Percentiles rank a stretch among this genome's conserved stretches.
Conservation (phyloP, 2,797 vertebrate genomes). For the Parotocinclus haroldoi region DNA sequence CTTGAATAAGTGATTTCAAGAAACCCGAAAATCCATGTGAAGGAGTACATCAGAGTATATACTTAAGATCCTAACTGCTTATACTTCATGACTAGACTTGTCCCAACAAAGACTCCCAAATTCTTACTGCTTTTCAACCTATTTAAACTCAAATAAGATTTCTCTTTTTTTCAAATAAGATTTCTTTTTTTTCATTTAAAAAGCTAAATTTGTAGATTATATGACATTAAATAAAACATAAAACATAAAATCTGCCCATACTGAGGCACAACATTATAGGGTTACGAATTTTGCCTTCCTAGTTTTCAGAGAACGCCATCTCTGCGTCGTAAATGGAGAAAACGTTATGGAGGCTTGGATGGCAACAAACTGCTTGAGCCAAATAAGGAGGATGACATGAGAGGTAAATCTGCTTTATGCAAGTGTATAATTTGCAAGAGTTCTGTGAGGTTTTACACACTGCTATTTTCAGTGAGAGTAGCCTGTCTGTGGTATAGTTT, state of each 20-base stretch:
- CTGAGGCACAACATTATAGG: not conserved
- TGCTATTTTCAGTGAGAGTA: constrained; percentile 24
- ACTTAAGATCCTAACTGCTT: constrained; percentile 19
- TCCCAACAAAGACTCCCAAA: constrained; percentile 10
- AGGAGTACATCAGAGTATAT: constrained; percentile 13
- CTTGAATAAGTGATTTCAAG: not conserved
- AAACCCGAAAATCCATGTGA: not conserved
- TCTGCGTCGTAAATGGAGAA: constrained; percentile 70
- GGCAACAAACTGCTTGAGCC: constrained; percentile 71
- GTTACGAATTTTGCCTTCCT: constrained; percentile 6
- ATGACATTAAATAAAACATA: too few relatives aligned
- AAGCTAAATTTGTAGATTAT: too few relatives aligned
- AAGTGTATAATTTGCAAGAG: constrained; percentile 34
- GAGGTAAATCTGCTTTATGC: constrained; percentile 51
- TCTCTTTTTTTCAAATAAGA: too few relatives aligned
- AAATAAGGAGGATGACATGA: constrained; percentile 60
- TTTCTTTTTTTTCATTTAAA: too few relatives aligned
- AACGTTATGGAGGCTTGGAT: constrained; percentile 68
- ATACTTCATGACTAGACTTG: constrained; percentile 45
- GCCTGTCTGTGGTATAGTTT: constrained; percentile 20
- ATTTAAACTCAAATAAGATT: not conserved
- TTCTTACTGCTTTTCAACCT: constrained; percentile 1
- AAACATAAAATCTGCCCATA: too few relatives aligned
- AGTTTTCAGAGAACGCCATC: constrained; percentile 71
- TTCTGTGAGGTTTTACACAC: constrained; percentile 18